A percentile compares a stretch with the other conserved stretches of the same genome.
These are phyloP conservation scores for Aquila chrysaetos DNA, from an alignment of 2,797 vertebrate genomes.

Conservation along the genomic window DNA sequence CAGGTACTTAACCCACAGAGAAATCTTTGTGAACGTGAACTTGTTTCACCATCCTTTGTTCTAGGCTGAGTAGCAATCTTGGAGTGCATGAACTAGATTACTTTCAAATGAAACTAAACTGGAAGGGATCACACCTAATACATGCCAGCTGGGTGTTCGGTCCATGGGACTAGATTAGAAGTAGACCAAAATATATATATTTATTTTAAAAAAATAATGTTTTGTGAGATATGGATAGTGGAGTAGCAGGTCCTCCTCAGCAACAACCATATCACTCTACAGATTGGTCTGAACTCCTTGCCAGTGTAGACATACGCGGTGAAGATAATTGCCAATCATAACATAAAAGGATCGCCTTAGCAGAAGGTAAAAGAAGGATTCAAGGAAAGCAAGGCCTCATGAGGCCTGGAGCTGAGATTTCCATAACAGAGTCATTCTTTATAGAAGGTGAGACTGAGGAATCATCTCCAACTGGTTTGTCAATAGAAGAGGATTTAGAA, in stretches of 20 bases:
- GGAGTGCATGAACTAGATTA: neutral
- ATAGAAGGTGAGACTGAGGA: neutral
- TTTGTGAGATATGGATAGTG: neutral
- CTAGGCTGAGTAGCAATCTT: neutral
- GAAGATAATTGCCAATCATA: neutral
- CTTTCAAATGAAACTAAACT: neutral
- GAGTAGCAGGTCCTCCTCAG: neutral
- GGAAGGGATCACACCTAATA: neutral
- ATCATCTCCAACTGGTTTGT: neutral
- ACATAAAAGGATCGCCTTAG: neutral
- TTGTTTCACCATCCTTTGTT: neutral
- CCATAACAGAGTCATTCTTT: neutral
- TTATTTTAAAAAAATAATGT: neutral
- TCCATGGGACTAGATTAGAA: neutral
- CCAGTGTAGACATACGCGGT: neutral
- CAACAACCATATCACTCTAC: neutral
- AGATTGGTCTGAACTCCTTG: neutral
- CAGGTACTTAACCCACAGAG: neutral
- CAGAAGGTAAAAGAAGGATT: neutral
- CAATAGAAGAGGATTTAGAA: neutral
- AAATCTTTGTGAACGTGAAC: neutral
- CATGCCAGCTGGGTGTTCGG: neutral
- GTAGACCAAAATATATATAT: neutral
- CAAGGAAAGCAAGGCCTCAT: neutral
- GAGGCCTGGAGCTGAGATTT: neutral